Evolutionary conservation across 2,888 invertebrate species (phyloP).

Genomic region (Lamellibrachia columna): DNA sequence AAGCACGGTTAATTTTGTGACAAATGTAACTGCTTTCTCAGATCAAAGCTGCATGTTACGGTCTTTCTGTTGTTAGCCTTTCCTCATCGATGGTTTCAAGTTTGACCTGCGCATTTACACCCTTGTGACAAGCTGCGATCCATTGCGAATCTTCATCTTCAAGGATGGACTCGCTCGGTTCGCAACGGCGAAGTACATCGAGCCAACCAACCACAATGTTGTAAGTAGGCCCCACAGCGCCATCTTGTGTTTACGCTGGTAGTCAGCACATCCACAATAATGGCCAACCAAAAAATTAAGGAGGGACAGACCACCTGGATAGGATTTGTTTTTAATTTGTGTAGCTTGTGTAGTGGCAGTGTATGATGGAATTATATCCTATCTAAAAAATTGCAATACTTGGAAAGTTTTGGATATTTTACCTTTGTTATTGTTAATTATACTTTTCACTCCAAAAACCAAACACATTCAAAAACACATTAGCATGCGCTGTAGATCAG

Average conservation of each 20-base stretch:
- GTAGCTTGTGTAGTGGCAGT: background rate
- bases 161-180: conserved; percentile 91
- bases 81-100: conserved; percentile 89
- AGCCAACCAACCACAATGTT: conserved; percentile 83
- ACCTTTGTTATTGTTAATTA: background rate
- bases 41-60: background rate
- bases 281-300: background rate
- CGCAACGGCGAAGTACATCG: conserved; percentile 87
- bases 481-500: background rate
- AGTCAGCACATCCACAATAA: background rate
- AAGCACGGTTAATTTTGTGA: too few species aligned
- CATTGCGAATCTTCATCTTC: conserved; percentile 87
- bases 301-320: too few species aligned
- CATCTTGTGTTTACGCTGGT: background rate
- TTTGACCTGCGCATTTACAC: conserved; percentile 90
- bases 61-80: conserved; percentile 72
- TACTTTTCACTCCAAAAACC: background rate
- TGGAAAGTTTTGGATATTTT: background rate
- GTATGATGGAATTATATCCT: background rate
- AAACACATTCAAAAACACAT: background rate
- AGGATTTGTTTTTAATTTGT: too few species aligned
- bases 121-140: conserved; percentile 89
- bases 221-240: conserved; percentile 57
- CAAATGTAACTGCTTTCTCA: background rate
- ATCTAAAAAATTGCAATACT: background rate